These are phyloP conservation scores for Euborellia annulipes DNA, from an alignment of 1,140 invertebrate genomes.

Conservation along the genomic window DNA sequence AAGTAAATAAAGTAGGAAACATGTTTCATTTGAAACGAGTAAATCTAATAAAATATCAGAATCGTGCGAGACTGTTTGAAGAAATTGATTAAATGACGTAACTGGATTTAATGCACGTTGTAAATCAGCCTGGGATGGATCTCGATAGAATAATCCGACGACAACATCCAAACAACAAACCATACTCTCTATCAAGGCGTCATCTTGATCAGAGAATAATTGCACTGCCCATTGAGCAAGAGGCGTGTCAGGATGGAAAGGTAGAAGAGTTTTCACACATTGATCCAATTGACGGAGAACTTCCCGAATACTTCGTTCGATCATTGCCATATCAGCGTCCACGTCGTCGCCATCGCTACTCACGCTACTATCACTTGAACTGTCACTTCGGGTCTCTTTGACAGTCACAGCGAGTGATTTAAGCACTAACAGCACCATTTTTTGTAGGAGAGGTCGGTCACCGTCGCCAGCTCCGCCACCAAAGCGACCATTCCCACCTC, in stretches of 20 bases:
- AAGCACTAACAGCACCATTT: constrained; percentile 65
- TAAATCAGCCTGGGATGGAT: constrained; percentile 45
- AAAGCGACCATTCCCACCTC: constrained; percentile 34
- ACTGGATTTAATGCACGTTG: constrained; percentile 66
- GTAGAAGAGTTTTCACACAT: constrained; percentile 62
- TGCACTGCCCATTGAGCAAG: constrained; percentile 77
- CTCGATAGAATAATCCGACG: constrained; percentile 63
- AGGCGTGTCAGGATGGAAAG: constrained; percentile 73
- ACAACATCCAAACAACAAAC: constrained; percentile 77
- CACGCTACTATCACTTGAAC: constrained; percentile 50
- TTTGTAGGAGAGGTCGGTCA: constrained; percentile 54
- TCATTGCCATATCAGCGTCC: constrained; percentile 77
- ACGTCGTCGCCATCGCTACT: constrained; percentile 67
- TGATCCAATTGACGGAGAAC: constrained; percentile 63
- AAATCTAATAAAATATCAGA: constrained; percentile 69
- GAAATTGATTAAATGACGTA: constrained; percentile 67
- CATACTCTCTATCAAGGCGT: constrained; percentile 82
- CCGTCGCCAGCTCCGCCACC: constrained; percentile 35
- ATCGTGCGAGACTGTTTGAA: constrained; percentile 67
- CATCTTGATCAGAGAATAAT: constrained; percentile 78
- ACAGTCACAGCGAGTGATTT: constrained; percentile 81
- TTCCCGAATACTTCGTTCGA: constrained; percentile 68
- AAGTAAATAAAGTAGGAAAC: constrained; percentile 72
- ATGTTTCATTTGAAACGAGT: constrained; percentile 80
- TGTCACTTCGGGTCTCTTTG: constrained; percentile 72